phyloP scores from a whole-genome alignment of 2,888 invertebrate genomes.

The Chloroclysta siterata region DNA sequence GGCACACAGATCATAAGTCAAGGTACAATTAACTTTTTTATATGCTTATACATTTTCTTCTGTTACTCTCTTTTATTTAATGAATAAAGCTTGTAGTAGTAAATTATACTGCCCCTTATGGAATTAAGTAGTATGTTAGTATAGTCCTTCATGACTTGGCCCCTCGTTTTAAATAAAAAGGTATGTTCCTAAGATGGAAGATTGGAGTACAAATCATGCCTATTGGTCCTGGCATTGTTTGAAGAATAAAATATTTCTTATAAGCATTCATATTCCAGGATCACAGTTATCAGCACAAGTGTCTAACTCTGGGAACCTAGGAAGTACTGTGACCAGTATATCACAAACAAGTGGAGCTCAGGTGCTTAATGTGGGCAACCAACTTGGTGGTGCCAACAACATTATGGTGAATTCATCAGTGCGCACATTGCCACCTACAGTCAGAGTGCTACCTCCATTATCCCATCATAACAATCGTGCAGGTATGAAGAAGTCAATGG shows the following conservation, averaged over 20 bases:
- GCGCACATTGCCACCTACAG: conserved; percentile 72
- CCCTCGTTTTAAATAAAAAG: too few relatives aligned
- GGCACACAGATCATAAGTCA: conserved; percentile 80
- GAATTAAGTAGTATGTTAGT: too few relatives aligned
- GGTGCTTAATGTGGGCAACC: conserved; percentile 72
- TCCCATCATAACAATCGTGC: conserved; percentile 74
- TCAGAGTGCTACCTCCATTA: conserved; percentile 73
- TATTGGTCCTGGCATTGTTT: too few relatives aligned
- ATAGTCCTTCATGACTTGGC: too few relatives aligned
- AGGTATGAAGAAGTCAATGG: conserved; percentile 53
- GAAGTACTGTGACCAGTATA: conserved; percentile 61
- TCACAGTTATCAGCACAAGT: conserved; percentile 68
- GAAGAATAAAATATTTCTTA: not conserved
- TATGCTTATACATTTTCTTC: too few relatives aligned
- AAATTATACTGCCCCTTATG: too few relatives aligned
- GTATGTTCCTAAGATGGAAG: too few relatives aligned
- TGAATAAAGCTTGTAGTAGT: too few relatives aligned
- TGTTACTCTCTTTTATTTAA: too few relatives aligned
- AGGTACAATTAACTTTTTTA: conserved; percentile 38
- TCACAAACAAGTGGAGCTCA: conserved; percentile 64
- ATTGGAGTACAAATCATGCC: too few relatives aligned
- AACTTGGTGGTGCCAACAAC: conserved; percentile 64
- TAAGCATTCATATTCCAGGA: conserved; percentile 37
- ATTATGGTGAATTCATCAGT: conserved; percentile 75
- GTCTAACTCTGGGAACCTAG: conserved; percentile 58